Evolutionary conservation across 2,888 invertebrate genomes (phyloP).

Genomic region (Drosophila villosipedis): DNA sequence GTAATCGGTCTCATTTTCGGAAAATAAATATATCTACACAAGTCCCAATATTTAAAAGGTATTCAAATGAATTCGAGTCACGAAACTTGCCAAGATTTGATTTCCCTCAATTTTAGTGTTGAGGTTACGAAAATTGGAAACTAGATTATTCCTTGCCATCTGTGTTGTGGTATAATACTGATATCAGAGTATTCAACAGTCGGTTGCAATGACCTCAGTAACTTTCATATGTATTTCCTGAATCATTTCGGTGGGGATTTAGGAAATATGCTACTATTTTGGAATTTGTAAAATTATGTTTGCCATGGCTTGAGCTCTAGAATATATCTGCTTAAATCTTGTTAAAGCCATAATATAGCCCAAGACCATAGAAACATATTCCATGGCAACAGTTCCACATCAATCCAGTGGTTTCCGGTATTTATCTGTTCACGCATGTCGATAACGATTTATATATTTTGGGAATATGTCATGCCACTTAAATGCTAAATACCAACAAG

Average conservation of each 20-base stretch:
- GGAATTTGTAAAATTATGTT: not conserved
- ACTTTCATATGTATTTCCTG: too few relatives aligned
- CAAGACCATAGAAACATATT: not conserved
- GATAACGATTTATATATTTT: conserved; percentile 56
- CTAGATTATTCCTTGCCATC: too few relatives aligned
- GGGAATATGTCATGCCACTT: conserved; percentile 36
- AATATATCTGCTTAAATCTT: not conserved
- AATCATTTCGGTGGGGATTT: too few relatives aligned
- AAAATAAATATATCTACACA: not conserved
- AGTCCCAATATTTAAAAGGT: not conserved
- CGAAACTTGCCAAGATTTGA: too few relatives aligned
- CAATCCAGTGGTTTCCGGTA: not conserved
- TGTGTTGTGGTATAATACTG: too few relatives aligned
- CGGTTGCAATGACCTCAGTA: too few relatives aligned
- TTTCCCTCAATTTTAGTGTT: too few relatives aligned
- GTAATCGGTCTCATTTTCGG: not conserved
- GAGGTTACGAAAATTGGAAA: too few relatives aligned
- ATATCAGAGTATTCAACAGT: too few relatives aligned
- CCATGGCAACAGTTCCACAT: not conserved
- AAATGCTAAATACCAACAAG: conserved; percentile 28
- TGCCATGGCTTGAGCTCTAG: not conserved
- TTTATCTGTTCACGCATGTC: conserved; percentile 7
- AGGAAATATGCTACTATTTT: not conserved
- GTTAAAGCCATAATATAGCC: too few relatives aligned
- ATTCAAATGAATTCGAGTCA: too few relatives aligned